Conservation (phyloP, 2,113 vertebrate species). For the Xenotilapia caudafasciata region DNA sequence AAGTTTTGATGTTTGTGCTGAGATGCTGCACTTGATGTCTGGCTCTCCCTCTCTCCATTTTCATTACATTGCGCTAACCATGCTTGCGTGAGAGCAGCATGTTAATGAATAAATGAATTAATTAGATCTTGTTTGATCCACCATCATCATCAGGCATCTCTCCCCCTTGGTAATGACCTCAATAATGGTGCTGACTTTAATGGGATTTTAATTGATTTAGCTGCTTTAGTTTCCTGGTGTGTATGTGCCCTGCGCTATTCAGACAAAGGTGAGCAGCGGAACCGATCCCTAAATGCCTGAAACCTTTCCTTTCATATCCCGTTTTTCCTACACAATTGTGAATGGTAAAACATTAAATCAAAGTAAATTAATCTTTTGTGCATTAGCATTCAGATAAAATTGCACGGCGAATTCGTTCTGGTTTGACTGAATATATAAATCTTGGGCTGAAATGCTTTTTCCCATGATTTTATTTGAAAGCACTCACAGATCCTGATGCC, state of each 20-base stretch:
- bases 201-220: slow-evolving; percentile 70
- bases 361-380: not conserved
- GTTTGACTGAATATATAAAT: not conserved
- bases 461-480: not conserved
- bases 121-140: slow-evolving; percentile 68
- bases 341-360: not conserved
- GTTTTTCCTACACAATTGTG: not conserved
- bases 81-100: slow-evolving; percentile 8
- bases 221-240: slow-evolving; percentile 23
- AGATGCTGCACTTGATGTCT: slow-evolving; percentile 2
- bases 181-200: slow-evolving; percentile 64
- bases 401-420: not conserved
- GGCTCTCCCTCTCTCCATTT: slow-evolving; percentile 6
- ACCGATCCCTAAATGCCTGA: not conserved
- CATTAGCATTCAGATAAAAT: not conserved
- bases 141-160: slow-evolving; percentile 49
- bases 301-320: not conserved
- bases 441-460: not conserved
- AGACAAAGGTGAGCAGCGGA: slow-evolving; percentile 6
- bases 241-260: not conserved
- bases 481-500: slow-evolving; percentile 1
- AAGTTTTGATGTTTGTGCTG: slow-evolving; percentile 38
- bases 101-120: slow-evolving; percentile 67
- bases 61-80: slow-evolving; percentile 24
- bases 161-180: slow-evolving; percentile 63